Evolutionary conservation across 1,140 invertebrate genomes (phyloP), one percentile per base, ranked within the genome.

Genomic region (Drosophila dunni): DNA sequence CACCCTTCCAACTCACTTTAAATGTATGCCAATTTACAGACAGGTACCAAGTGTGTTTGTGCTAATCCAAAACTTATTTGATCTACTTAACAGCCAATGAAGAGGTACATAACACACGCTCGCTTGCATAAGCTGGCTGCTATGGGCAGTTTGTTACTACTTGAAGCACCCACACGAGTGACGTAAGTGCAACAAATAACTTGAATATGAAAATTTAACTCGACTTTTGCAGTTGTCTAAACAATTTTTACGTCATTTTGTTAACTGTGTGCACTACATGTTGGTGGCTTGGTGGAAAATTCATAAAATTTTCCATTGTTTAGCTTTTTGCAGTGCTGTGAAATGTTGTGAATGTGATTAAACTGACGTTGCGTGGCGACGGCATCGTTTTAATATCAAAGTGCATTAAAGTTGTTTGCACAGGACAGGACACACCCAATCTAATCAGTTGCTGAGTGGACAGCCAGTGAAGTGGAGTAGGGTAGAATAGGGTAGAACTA

Each of bases 211-310:
- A 51, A 68, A 73, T 44, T 50, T 60, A 61, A 66, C 60, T 44
- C 29, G 42, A 33, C 50, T 53, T 29, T 29, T 58, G 17, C 65
- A 72, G 60, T 78, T 75, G 79, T 73, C 70, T 54, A 61, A 75
- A 78, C 71, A 88, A 88, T 86, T 69, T 81, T 53, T 10, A 58
- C 68, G 82, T 79, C 71, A 88, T 53, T 67, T 82, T 66, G 66
- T 65, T 20, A 75, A 70, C 24, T 33, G 24, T 29, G 24, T 29
- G 63, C 64, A 46, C 42, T 17, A 40, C 6, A 44, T n/a, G 38
- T 1, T 6, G 13, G 11, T 15, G 9, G n/a, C 24, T 29, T 29
- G 24, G 1, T 17, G 13, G 24, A 24, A 53, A 1, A 40, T 42
- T 24, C 44, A 34, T 9, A 58, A 64, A 75, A 64, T 15, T 84